Base-by-base conservation (phyloP, 2,797 vertebrate species). In the Poliocrania exsul region DNA sequence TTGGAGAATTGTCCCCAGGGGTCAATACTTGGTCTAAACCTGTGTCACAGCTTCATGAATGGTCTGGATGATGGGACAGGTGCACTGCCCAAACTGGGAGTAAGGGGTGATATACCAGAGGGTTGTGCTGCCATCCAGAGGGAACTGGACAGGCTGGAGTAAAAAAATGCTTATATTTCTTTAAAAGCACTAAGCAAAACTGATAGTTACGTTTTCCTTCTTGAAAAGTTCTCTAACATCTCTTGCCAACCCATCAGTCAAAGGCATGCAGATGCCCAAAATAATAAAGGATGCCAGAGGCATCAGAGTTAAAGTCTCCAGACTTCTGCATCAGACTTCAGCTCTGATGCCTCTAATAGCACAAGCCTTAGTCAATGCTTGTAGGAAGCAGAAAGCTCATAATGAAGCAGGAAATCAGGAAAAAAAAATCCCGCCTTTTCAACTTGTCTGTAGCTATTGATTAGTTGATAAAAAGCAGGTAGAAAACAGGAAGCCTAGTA, bases 101-200 rank as follows among this genome's bases (percentile, higher is more conserved):
- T 7, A 28, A 9, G 3, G 11, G 4, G 8, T 69, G 19, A 51
- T 24, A n/a, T 0, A 15, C 23, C 40, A 72, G n/a, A 26, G 6
- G 4, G 26, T 38, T 0, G 0, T 12, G 15, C 19, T 51, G 53
- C 17, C 6, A 5, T 53, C 16, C 49, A 72, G 19, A 40, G 6
- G 17, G 24, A 72, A 6, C 23, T 6, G 0, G 3, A 54, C 9
- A 56, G 11, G 7, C 25, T 64, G 40, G 8, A 72, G 6, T 11
- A 40, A 42, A 29, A 70, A 86, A 82, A 69, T 13, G 2, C 4
- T 60, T 26, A 6, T 56, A 88, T 85, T 85, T 26, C n/a, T 14
- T 67, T 9, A 17, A 28, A 60, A 51, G 8, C 25, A 8, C 65
- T 70, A 79, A 61, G 16, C 21, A 72, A 49, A 37, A 56, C 29